Conservation (phyloP, 2,888 invertebrate genomes). For the Malachius bipustulatus region DNA sequence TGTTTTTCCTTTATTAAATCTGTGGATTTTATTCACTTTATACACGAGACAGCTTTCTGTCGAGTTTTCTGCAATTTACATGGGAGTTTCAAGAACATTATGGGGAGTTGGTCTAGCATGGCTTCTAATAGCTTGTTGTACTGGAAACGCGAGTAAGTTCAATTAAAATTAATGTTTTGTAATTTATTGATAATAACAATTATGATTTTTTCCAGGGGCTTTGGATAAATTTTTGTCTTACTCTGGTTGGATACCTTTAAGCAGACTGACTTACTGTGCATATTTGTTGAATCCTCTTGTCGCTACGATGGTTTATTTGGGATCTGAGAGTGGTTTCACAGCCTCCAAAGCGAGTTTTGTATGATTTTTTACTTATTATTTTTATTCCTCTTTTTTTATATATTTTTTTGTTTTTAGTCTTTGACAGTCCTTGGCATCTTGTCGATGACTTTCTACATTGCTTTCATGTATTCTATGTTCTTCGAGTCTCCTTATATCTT, state of each 20-base stretch:
- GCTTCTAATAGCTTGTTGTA: conserved; percentile 44
- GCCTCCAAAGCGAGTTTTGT: conserved; percentile 32
- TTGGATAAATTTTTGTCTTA: conserved; percentile 34
- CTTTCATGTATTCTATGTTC: conserved; percentile 31
- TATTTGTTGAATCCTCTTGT: conserved; percentile 48
- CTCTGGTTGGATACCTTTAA: conserved; percentile 32
- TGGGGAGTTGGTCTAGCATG: conserved; percentile 46
- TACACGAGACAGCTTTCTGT: conserved; percentile 37
- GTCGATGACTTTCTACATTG: conserved; percentile 28
- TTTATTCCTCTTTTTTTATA: neutral
- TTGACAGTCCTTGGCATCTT: conserved; percentile 27
- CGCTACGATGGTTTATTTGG: conserved; percentile 38
- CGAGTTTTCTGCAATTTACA: conserved; percentile 38
- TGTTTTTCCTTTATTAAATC: conserved; percentile 33
- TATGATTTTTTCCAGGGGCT: conserved; percentile 30
- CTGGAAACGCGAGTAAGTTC: conserved; percentile 39
- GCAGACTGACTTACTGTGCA: conserved; percentile 45
- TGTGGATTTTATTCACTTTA: conserved; percentile 36
- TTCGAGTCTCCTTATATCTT: conserved; percentile 36
- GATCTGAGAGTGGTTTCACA: conserved; percentile 27
- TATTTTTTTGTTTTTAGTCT: conserved; percentile 24
- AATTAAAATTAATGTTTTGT: neutral
- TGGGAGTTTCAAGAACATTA: conserved; percentile 39
- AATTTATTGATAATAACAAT: conserved; percentile 1
- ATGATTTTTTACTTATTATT: conserved; percentile 20